Base-by-base conservation (phyloP, 2,888 invertebrate species). In the Argyresthia goedartella region DNA sequence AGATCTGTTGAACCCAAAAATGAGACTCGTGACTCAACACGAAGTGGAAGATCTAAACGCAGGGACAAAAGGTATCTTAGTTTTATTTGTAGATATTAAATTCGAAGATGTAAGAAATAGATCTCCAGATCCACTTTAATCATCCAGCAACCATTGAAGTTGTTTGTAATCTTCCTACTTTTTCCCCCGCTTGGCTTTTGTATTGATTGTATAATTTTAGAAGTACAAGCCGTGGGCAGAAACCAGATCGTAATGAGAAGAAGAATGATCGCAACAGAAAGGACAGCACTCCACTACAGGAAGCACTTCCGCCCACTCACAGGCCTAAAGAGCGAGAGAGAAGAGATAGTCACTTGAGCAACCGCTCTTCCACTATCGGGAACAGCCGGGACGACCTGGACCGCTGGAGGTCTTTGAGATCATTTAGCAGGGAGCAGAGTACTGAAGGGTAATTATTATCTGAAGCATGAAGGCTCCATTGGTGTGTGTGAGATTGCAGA, bases 401-500 rank as follows among this genome's bases (percentile, higher is more conserved):
- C 54, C 71, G 81, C 50, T 86, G 86, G 86, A 73, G 86, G 47
- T 86, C 86, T 1, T 62, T 85, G 55, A 67, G 86, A 42, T 86
- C 85, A 15, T 87, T 77, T 52, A 88, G 86, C 64, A 72, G 87
- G 56, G 87, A 88, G 62, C 86, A 85, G 49, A 88, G 87, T 56
- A 71, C 76, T 52, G 88, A 88, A 69, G 79, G 88, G 87, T 86
- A 39, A 25, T 25, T 4, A 25, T 25, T 25, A 6, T 25, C 25
- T 25, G 25, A 25, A 25, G 25, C 25, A 25, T 4, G 2, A 25
- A 25, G 25, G 25, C 25, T 25, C 6, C 6, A 6, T 25, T 25
- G 25, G 25, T 25, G 25, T 25, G 25, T 25, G 25, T 25, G 25
- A 25, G 25, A 25, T 25, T 25, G 25, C 25, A 25, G 25, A n/a